phyloP scores from a whole-genome alignment of 2,113 vertebrate genomes.

The Pitta sordida region DNA sequence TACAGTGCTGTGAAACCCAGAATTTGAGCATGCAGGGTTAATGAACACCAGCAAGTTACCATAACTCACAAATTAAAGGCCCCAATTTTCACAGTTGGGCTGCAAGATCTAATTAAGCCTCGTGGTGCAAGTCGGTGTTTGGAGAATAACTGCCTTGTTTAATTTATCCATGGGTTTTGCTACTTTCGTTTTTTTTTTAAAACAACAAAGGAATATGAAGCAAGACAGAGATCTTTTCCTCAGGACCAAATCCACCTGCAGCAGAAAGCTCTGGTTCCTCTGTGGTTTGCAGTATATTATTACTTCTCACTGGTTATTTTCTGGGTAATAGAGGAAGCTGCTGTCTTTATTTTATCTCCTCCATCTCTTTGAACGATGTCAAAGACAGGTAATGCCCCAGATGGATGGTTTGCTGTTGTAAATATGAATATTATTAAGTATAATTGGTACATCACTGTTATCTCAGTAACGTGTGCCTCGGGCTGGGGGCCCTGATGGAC shows the following conservation, averaged over 20 bases:
- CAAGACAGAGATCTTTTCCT: not conserved
- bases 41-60: constrained; percentile 12
- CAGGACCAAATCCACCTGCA: not conserved
- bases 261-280: not conserved
- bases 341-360: not conserved
- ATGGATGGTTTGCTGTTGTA: not conserved
- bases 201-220: not conserved
- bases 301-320: not conserved
- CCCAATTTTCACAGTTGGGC: constrained; percentile 53
- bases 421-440: not conserved
- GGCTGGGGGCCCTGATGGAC: not conserved
- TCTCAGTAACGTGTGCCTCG: rapidly evolving
- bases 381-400: not conserved
- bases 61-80: constrained; percentile 38
- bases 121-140: constrained; percentile 12
- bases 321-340: not conserved
- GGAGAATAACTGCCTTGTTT: not conserved
- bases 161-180: not conserved
- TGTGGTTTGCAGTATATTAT: not conserved
- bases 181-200: not conserved
- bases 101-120: constrained; percentile 49
- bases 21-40: not conserved
- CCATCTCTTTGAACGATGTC: not conserved
- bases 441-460: not conserved
- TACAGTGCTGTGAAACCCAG: not conserved